phyloP scores from a whole-genome alignment of 1,140 invertebrate genomes.

The Vanessa tameamea region DNA sequence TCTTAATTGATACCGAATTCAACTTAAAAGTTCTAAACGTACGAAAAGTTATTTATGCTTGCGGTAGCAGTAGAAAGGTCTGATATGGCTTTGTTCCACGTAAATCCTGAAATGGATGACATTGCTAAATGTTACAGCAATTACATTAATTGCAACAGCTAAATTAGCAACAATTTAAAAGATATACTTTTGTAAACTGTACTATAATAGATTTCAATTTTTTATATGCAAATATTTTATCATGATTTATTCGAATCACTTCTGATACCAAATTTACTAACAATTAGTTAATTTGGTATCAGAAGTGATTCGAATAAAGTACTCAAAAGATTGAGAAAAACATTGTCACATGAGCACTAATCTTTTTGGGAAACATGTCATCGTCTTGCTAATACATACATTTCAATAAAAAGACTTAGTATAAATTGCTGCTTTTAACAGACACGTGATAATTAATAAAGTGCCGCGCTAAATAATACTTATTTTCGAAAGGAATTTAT shows the following conservation, averaged over 20 bases:
- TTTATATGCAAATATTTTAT: too few relatives aligned
- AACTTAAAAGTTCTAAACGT: not conserved
- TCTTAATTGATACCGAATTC: not conserved
- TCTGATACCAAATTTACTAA: too few relatives aligned
- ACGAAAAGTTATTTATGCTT: not conserved
- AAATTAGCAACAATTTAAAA: too few relatives aligned
- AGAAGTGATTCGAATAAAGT: not conserved
- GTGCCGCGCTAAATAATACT: constrained; percentile 40
- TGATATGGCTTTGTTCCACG: not conserved
- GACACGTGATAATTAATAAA: constrained; percentile 60
- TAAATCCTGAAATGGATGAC: too few relatives aligned
- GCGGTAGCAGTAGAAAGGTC: not conserved
- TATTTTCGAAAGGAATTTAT: constrained; percentile 37
- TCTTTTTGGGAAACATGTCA: not conserved
- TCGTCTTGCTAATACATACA: constrained; percentile 42
- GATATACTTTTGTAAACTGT: too few relatives aligned
- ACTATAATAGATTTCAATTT: too few relatives aligned
- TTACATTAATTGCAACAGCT: too few relatives aligned
- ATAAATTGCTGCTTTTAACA: constrained; percentile 53
- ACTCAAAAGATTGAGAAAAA: not conserved
- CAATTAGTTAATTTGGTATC: too few relatives aligned
- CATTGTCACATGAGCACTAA: constrained; percentile 13
- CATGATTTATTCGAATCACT: too few relatives aligned
- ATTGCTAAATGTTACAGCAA: too few relatives aligned
- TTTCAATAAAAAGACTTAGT: constrained; percentile 49